phyloP scores from a whole-genome alignment of 64 coral and sea anemone species.

The Dendronephthya gigantea region DNA sequence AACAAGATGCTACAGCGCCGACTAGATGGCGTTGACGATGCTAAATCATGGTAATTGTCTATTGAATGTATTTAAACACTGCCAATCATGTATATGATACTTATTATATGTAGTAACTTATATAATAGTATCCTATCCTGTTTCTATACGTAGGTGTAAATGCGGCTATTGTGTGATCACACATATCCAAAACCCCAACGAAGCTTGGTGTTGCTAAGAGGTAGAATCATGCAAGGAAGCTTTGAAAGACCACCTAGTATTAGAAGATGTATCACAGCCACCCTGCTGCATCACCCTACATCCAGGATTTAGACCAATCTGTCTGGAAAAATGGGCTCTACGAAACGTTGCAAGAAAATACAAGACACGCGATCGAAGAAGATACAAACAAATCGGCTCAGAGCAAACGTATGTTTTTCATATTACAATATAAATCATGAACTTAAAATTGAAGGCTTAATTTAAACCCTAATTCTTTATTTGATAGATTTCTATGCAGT shows the following conservation, averaged over 20 bases:
- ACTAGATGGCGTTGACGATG: too few species aligned
- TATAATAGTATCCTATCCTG: too few species aligned
- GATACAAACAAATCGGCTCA: neutral
- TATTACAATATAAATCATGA: neutral
- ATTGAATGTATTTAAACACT: too few species aligned
- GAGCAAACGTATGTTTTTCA: neutral
- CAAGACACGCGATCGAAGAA: neutral
- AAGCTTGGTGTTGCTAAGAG: neutral
- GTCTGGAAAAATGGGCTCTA: constrained; percentile 8
- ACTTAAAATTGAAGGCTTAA: too few species aligned
- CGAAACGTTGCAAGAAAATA: neutral
- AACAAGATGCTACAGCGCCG: too few species aligned
- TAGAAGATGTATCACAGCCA: neutral
- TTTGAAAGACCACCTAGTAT: neutral
- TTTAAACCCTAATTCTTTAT: neutral
- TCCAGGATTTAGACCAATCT: neutral
- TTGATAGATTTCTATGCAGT: neutral
- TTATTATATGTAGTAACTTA: too few species aligned
- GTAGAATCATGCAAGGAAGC: neutral
- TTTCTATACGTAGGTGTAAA: too few species aligned
- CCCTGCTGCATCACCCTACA: neutral
- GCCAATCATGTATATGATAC: too few species aligned
- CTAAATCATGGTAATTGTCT: too few species aligned
- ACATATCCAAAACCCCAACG: neutral
- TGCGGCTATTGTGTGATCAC: too few species aligned